Conservation (phyloP, 2,888 invertebrate genomes). For the Ophion ellenae region DNA sequence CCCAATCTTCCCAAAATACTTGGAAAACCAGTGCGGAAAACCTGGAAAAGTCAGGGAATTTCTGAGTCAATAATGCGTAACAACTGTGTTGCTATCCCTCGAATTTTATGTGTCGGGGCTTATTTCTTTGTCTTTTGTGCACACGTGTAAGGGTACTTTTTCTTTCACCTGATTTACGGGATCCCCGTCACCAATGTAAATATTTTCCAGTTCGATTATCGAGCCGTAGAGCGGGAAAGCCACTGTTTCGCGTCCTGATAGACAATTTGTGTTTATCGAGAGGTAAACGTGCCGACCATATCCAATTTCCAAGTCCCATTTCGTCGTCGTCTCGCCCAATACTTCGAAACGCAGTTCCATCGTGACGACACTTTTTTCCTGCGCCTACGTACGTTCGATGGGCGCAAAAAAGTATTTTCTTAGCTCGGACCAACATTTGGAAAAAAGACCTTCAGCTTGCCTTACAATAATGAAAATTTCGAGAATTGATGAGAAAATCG, state of each 20-base stretch:
- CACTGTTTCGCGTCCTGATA: slow-evolving; percentile 59
- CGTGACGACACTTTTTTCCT: slow-evolving; percentile 71
- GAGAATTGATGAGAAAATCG: background rate
- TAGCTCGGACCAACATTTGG: background rate
- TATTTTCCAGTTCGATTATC: slow-evolving; percentile 72
- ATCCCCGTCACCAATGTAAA: slow-evolving; percentile 78
- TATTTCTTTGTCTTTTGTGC: background rate
- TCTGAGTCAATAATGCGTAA: no score
- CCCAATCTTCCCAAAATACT: no score
- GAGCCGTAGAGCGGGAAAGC: slow-evolving; percentile 71
- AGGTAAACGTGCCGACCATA: slow-evolving; percentile 79
- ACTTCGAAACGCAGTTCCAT: slow-evolving; percentile 79
- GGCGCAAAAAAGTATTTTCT: background rate
- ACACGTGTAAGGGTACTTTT: no score
- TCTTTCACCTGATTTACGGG: slow-evolving; percentile 67
- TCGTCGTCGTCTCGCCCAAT: slow-evolving; percentile 75
- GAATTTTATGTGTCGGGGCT: no score
- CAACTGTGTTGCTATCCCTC: no score
- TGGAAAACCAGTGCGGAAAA: no score
- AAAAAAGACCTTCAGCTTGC: background rate
- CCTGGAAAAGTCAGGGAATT: no score
- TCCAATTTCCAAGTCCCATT: slow-evolving; percentile 81
- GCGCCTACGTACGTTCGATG: slow-evolving; percentile 14
- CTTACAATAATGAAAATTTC: background rate
- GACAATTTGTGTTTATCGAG: slow-evolving; percentile 75